These are phyloP conservation scores for Pollenia amentaria DNA, from an alignment of 2,888 invertebrate genomes.

Conservation along the genomic window DNA sequence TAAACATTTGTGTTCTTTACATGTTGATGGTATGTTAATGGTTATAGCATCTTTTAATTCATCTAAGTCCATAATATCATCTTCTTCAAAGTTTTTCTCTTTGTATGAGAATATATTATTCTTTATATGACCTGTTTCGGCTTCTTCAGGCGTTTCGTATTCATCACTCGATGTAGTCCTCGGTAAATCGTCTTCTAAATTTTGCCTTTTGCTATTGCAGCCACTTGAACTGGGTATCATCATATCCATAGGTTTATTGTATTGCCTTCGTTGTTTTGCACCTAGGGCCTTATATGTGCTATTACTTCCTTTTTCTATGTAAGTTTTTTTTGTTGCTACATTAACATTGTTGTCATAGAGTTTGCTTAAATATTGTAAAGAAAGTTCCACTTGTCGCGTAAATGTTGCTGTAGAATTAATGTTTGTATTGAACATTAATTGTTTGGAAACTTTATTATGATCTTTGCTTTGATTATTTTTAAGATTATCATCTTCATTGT, in stretches of 20 bases:
- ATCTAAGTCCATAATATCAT: slow-evolving; percentile 83
- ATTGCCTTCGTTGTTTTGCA: slow-evolving; percentile 52
- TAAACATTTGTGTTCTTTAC: slow-evolving; percentile 83
- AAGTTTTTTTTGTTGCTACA: slow-evolving; percentile 57
- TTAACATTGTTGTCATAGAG: slow-evolving; percentile 69
- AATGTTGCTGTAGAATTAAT: slow-evolving; percentile 44
- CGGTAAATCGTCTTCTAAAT: slow-evolving; percentile 80
- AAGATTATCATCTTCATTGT: slow-evolving; percentile 54
- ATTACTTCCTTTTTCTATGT: slow-evolving; percentile 8
- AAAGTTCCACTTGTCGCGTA: slow-evolving; percentile 56
- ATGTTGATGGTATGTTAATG: slow-evolving; percentile 82
- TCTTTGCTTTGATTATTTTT: slow-evolving; percentile 74
- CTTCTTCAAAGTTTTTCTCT: slow-evolving; percentile 84
- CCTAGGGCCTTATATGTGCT: slow-evolving; percentile 9
- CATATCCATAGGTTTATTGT: slow-evolving; percentile 50
- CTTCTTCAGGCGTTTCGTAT: slow-evolving; percentile 77
- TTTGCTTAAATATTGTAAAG: slow-evolving; percentile 58
- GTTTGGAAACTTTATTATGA: slow-evolving; percentile 79
- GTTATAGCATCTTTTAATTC: slow-evolving; percentile 82
- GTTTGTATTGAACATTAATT: slow-evolving; percentile 72
- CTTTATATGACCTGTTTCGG: slow-evolving; percentile 59
- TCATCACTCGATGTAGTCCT: slow-evolving; percentile 81
- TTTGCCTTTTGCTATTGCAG: slow-evolving; percentile 49
- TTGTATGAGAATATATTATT: slow-evolving; percentile 82
- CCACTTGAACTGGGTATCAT: slow-evolving; percentile 28